These are phyloP conservation scores for Okapia johnstoni DNA, from an alignment of 2,113 vertebrate genomes.

Conservation along the genomic window DNA sequence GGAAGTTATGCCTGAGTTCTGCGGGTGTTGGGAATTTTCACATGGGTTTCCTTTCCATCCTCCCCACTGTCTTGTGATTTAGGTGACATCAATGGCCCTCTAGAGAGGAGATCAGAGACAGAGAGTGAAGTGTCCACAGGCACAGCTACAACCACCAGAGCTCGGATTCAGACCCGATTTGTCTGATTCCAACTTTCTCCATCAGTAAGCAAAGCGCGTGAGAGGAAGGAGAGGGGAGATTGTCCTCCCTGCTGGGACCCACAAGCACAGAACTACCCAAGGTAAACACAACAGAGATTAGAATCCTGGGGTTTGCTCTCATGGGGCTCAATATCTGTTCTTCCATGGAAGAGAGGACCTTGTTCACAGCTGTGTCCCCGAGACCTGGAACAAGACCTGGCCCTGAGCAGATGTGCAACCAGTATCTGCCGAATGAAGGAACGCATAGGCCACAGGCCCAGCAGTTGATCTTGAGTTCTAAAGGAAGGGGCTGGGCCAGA, in stretches of 20 bases:
- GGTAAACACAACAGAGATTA: too few species aligned
- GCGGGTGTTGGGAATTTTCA: accelerated
- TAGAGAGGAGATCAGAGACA: background rate
- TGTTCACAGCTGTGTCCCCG: too few species aligned
- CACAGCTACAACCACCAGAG: background rate
- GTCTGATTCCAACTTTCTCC: background rate
- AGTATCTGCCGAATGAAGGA: background rate
- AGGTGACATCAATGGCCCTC: background rate
- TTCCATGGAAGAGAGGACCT: background rate
- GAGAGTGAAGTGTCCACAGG: background rate
- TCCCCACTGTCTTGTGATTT: accelerated
- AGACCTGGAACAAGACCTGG: background rate
- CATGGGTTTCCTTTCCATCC: accelerated
- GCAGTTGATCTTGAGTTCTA: background rate
- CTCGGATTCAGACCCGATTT: accelerated
- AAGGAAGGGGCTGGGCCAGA: background rate
- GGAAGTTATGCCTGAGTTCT: background rate
- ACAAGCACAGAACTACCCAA: accelerated
- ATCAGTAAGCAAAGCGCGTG: accelerated
- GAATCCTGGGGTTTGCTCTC: background rate
- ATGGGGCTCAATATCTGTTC: background rate
- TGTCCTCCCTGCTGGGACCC: too few species aligned
- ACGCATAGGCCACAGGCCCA: background rate
- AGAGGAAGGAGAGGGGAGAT: background rate
- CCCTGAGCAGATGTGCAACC: background rate